A percentile compares a stretch with the other conserved stretches of the same genome.
These are phyloP conservation scores for Mastigias papua DNA, from an alignment of 30 jellyfish, hydroid and myxozoan species.

Conservation along the genomic window DNA sequence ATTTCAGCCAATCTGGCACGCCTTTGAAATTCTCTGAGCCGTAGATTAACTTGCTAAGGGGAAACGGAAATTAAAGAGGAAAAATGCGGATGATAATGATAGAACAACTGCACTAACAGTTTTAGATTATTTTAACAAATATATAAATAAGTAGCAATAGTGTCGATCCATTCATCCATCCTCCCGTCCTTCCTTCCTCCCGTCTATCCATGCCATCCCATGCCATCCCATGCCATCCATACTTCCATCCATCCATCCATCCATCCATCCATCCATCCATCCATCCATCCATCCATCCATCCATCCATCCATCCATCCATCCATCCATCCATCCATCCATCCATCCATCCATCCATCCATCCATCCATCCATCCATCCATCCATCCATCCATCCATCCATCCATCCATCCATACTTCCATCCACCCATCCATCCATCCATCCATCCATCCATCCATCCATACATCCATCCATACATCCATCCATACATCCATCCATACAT, in stretches of 20 bases:
- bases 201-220: neutral
- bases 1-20: slow-evolving; percentile 13
- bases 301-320: neutral
- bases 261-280: neutral
- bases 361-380: no score
- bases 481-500: neutral
- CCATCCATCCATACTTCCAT: no score
- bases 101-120: neutral
- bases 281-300: neutral
- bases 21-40: slow-evolving; percentile 32
- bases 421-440: neutral
- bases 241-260: neutral
- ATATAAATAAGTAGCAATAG: no score
- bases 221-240: no score
- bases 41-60: neutral
- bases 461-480: no score
- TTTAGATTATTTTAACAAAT: no score
- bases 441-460: neutral
- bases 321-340: neutral
- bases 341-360: neutral
- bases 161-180: neutral
- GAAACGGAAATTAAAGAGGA: no score
- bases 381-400: neutral
- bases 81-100: no score
- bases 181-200: neutral